Conservation (phyloP, 1,140 invertebrate genomes). For the Rhyzopertha dominica region DNA sequence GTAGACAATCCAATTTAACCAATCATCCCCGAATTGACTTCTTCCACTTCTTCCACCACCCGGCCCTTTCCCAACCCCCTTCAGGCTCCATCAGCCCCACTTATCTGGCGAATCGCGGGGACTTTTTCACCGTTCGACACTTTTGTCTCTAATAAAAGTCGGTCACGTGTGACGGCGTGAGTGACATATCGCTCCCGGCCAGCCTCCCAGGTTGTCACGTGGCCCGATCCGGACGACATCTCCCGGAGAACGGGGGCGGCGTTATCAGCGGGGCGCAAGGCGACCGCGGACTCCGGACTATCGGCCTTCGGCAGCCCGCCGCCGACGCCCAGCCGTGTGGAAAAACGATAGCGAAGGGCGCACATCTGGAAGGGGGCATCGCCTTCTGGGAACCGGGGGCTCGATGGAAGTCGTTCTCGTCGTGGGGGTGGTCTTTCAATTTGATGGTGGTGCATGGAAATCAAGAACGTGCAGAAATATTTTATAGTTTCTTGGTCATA, state of each 20-base stretch:
- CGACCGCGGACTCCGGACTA: conserved; percentile 22
- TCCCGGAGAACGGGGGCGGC: conserved; percentile 1
- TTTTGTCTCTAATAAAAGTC: conserved; percentile 42
- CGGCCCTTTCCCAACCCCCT: no score
- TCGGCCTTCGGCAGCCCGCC: conserved; percentile 22
- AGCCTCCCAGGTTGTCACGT: no score
- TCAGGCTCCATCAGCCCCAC: no score
- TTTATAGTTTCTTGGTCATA: no score
- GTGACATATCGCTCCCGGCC: conserved; percentile 38
- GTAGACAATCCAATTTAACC: no score
- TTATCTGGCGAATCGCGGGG: no score
- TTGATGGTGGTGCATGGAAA: no score
- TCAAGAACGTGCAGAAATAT: no score
- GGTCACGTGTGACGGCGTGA: conserved; percentile 43
- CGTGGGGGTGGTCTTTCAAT: no score
- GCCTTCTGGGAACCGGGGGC: not conserved
- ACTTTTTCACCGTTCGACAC: conserved; percentile 33
- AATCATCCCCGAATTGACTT: no score
- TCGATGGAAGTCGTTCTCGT: no score
- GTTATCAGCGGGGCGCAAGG: conserved; percentile 24
- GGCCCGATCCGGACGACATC: conserved; percentile 3
- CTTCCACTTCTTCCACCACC: no score
- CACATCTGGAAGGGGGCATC: not conserved
- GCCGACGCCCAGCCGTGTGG: conserved; percentile 24
- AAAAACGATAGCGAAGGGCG: conserved; percentile 28